Evolutionary conservation across 2,888 invertebrate species (phyloP), one percentile per base, ranked within the genome.

Genomic region (Phlogophora meticulosa): DNA sequence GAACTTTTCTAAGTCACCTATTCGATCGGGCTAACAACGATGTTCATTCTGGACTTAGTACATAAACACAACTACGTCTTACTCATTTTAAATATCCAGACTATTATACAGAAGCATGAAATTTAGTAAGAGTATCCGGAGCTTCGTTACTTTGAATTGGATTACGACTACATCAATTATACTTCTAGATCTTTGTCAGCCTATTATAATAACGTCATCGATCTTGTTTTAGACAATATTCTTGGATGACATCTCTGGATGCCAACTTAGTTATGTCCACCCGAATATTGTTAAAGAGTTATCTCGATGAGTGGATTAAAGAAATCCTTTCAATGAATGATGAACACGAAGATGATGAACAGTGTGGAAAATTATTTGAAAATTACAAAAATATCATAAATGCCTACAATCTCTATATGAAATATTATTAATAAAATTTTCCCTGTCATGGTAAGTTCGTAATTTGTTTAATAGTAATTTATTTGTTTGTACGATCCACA

Each of bases 381-480:
- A 53, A 38, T 2, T 74, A 72, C 40, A 4, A 28, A 28, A 57
- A 52, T 17, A 63, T 74, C 28, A 28, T 72, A 20, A 10, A 46
- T 11, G 34, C 60, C 28, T 74, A 56, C 45, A 36, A 57, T 34
- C 7, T 56, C 10, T 66, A 56, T 13, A 56, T 49, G 32, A 28
- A n/a, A n/a, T n/a, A n/a, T n/a, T n/a, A n/a, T n/a, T n/a, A n/a
- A n/a, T n/a, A n/a, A 34, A 10, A 11, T 45, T 15, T 72, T 52
- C 22, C 56, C 56, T 11, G 2, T 53, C n/a, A 11, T 52, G 72
- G 73, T 74, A 53, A 66, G 71, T 40, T 15, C 1, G 7, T n/a
- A n/a, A 17, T n/a, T n/a, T n/a, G 17, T 10, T n/a, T 5, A 4
- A n/a, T 40, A 40, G 5, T 28, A 5, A 28, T 28, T 28, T 5